Base-by-base conservation (phyloP, 2,888 invertebrate species). In the Trachelus troglodyta region DNA sequence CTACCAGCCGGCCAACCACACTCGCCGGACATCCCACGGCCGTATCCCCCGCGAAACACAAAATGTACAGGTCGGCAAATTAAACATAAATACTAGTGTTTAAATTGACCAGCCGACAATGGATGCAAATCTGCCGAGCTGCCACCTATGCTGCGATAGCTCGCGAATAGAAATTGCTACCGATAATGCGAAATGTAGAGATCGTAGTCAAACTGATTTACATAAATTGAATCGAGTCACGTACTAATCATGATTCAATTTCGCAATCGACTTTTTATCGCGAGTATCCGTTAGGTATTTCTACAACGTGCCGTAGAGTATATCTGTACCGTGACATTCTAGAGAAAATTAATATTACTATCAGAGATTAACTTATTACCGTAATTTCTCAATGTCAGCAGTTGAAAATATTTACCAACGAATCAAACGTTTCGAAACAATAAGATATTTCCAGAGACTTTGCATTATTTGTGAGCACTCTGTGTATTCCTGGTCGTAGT, bases 151-250 rank as follows among this genome's bases (percentile, higher is more conserved):
- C 37, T 33, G 69, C n/a, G 69, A 34, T 76, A 69, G 77, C 75
- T 73, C 77, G 75, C 35, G 69, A 80, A 85, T 85, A 83, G 86
- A 85, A 87, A 85, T 86, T 83, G 83, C 83, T 31, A 69, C 69
- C 33, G 83, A 85, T 88, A 87, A 87, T 86, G 85, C 83, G 79
- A 85, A 82, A 83, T 84, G 83, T 80, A 82, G 81, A 82, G 81
- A 80, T 76, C 79, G 37, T 74, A 78, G 82, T 87, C 84, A 87
- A 88, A 87, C 85, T 85, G 88, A 88, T 89, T 86, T 86, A 84
- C 86, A 87, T 86, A 87, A 86, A 87, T 85, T 82, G 81, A 80
- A 81, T 76, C 75, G 80, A 71, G 78, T 69, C 78, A 77, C 76
- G 78, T 79, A 75, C 78, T 77, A 80, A 79, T 81, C 81, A 77